Conservation (phyloP, 2,113 vertebrate species). For the Otocyon megalotis region DNA sequence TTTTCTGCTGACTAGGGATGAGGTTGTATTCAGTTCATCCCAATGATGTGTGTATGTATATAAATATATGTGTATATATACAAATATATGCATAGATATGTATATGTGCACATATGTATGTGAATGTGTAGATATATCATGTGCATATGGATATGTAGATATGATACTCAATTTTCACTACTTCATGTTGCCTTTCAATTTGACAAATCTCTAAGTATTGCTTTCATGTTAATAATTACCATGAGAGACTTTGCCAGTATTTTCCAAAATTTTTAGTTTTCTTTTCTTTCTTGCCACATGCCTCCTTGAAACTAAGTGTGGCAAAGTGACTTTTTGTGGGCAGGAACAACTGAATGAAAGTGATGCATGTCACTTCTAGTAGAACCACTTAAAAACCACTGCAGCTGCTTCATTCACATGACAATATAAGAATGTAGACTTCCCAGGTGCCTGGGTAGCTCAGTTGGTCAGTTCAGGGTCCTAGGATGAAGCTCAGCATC, state of each 20-base stretch:
- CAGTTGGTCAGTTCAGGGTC: neutral
- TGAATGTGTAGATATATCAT: neutral
- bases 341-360: neutral
- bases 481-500: fast-evolving
- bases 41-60: neutral
- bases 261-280: neutral
- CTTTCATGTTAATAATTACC: neutral
- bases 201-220: neutral
- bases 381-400: neutral
- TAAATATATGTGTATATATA: neutral
- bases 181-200: neutral
- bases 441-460: neutral
- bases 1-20: neutral
- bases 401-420: neutral
- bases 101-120: neutral
- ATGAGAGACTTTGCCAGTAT: neutral
- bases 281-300: neutral
- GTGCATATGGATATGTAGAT: neutral
- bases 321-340: neutral
- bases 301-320: neutral
- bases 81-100: neutral
- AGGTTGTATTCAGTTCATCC: neutral
- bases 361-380: neutral
- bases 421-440: neutral
- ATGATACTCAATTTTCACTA: neutral